Percentiles rank a stretch among this genome's conserved stretches.
Evolutionary conservation across 2,888 invertebrate species (phyloP).

Genomic region (Synanthedon andrenaeformis): DNA sequence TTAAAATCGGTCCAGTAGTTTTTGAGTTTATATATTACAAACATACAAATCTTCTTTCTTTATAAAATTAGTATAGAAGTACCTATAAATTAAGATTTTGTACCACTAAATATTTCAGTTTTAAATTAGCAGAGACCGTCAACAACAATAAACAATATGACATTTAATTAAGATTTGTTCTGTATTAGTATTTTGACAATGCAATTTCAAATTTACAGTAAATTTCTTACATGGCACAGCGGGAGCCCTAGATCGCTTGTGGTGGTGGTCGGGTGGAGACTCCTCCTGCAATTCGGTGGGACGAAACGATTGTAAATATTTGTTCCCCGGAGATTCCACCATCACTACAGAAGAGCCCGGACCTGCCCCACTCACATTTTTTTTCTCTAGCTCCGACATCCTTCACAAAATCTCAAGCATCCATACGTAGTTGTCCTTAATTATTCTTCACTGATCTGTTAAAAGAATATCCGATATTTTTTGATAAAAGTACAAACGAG

Average conservation of each 20-base stretch:
- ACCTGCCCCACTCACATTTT: slow-evolving; percentile 17
- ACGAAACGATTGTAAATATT: slow-evolving; percentile 29
- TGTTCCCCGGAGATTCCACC: slow-evolving; percentile 28
- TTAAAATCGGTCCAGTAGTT: too few species aligned
- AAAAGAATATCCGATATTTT: slow-evolving; percentile 33
- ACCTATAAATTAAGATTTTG: too few species aligned
- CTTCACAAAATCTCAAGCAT: slow-evolving; percentile 30
- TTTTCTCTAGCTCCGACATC: slow-evolving; percentile 53
- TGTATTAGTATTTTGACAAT: too few species aligned
- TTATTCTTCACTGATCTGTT: slow-evolving; percentile 34
- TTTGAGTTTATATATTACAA: too few species aligned
- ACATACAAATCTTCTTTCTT: too few species aligned
- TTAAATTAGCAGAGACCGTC: too few species aligned
- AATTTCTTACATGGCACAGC: slow-evolving; percentile 34
- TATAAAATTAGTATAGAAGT: too few species aligned
- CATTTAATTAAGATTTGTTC: too few species aligned
- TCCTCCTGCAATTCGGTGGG: slow-evolving; percentile 33
- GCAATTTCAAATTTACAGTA: too few species aligned
- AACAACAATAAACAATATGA: too few species aligned
- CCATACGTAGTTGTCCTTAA: slow-evolving; percentile 35
- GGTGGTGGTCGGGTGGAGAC: slow-evolving; percentile 21
- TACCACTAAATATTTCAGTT: too few species aligned
- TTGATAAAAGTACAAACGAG: slow-evolving; percentile 35
- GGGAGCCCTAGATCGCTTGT: slow-evolving; percentile 40
- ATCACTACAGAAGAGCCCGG: slow-evolving; percentile 28